A percentile compares a stretch with the other conserved stretches of the same genome.
Evolutionary conservation across 2,797 vertebrate genomes (phyloP).

Genomic region (Adelosebastes latens): DNA sequence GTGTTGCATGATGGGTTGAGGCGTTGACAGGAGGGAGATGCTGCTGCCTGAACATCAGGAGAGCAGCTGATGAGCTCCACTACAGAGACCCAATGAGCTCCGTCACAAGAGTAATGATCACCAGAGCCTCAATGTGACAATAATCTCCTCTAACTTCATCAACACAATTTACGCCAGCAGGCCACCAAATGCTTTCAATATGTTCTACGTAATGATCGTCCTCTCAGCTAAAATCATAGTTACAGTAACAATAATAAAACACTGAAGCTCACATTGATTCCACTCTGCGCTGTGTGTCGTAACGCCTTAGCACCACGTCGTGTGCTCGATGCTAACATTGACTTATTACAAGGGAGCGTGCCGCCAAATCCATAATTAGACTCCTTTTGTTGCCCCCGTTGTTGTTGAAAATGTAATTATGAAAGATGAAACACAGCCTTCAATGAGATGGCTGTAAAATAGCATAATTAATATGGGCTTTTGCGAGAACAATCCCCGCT

Average conservation of each 20-base stretch:
- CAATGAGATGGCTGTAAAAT: constrained; percentile 99
- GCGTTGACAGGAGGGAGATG: constrained; percentile 7
- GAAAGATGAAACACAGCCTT: constrained; percentile 99
- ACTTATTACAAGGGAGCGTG: constrained; percentile 79
- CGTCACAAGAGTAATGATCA: constrained; percentile 76
- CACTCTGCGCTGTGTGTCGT: constrained; percentile 31
- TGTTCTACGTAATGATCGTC: constrained; percentile 63
- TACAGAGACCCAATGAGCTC: constrained; percentile 54
- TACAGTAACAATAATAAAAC: constrained; percentile 76
- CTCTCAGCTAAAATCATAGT: constrained; percentile 75
- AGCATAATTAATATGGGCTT: constrained; percentile 99
- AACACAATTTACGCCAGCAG: constrained; percentile 72
- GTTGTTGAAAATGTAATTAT: constrained; percentile 99
- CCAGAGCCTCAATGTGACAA: constrained; percentile 69
- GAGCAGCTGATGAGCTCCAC: constrained; percentile 55
- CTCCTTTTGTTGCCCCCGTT: constrained; percentile 88
- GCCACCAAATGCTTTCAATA: constrained; percentile 74
- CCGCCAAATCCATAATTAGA: constrained; percentile 94
- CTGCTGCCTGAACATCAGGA: constrained; percentile 61
- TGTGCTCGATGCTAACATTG: constrained; percentile 70
- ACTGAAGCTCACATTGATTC: constrained; percentile 59
- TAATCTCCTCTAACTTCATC: constrained; percentile 82
- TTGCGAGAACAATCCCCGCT: constrained; percentile 99
- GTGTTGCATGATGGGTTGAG: constrained; percentile 20
- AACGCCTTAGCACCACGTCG: constrained; percentile 36